Evolutionary conservation across 2,888 invertebrate species (phyloP).

Genomic region (Tetranychus truncatus): DNA sequence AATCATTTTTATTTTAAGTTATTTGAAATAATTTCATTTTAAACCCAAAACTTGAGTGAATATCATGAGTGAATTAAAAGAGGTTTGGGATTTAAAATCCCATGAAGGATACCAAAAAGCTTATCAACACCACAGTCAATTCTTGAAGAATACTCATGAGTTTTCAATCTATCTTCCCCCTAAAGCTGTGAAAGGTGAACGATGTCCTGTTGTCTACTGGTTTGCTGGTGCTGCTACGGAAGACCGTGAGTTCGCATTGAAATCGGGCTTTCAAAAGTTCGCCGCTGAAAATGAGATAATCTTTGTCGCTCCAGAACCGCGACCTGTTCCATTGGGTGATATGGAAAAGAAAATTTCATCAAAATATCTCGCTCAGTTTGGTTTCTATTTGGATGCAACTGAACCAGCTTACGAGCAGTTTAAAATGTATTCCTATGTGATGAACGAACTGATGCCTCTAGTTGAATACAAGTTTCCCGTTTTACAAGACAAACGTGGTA

Average conservation of each 20-base stretch:
- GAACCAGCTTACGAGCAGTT: neutral
- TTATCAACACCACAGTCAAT: neutral
- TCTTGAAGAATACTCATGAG: neutral
- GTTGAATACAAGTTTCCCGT: constrained; percentile 7
- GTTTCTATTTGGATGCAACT: constrained; percentile 6
- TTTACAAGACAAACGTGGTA: neutral
- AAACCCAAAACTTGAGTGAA: too few relatives aligned
- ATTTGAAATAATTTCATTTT: too few relatives aligned
- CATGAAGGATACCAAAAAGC: constrained; percentile 5
- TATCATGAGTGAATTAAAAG: constrained; percentile 7
- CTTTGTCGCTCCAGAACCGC: neutral
- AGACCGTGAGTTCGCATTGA: neutral
- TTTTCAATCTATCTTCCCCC: neutral
- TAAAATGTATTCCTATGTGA: neutral
- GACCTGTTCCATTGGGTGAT: neutral
- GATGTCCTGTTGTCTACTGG: constrained; percentile 4
- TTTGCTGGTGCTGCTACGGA: neutral
- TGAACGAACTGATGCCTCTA: neutral
- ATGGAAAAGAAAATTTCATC: neutral
- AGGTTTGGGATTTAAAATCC: neutral
- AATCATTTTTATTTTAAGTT: too few relatives aligned
- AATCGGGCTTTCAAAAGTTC: neutral
- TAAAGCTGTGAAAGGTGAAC: neutral
- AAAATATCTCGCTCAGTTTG: constrained; percentile 1
- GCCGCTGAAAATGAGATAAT: constrained; percentile 3